A percentile compares a stretch with the other conserved stretches of the same genome.
Conservation (phyloP, 1,140 invertebrate genomes). For the Bombus confusus region DNA sequence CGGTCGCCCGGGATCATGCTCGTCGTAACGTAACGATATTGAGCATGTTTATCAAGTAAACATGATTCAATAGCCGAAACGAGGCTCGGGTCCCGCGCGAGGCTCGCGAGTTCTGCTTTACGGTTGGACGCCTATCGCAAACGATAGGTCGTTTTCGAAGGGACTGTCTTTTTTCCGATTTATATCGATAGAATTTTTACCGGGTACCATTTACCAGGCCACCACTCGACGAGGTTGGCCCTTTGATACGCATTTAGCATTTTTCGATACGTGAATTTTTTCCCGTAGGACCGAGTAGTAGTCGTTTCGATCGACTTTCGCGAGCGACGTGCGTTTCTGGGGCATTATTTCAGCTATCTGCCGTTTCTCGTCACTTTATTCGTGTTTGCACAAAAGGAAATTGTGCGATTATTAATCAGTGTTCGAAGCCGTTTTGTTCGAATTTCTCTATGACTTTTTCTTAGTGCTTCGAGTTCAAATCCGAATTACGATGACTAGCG, state of each 20-base stretch:
- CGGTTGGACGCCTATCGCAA: constrained; percentile 34
- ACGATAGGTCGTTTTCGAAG: constrained; percentile 45
- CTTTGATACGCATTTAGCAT: constrained; percentile 65
- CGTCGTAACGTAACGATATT: constrained; percentile 61
- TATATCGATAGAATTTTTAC: not conserved
- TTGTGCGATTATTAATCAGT: not conserved
- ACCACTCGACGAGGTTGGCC: not conserved
- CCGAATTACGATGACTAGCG: not conserved
- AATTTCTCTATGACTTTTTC: not conserved
- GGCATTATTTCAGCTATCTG: constrained; percentile 67
- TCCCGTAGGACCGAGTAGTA: constrained; percentile 38
- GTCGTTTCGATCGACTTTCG: constrained; percentile 34
- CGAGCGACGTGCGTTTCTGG: constrained; percentile 59
- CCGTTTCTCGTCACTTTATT: constrained; percentile 31
- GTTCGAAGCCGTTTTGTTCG: too few species aligned
- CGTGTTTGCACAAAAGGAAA: not conserved
- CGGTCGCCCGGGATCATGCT: constrained; percentile 32
- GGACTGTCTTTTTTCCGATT: constrained; percentile 22
- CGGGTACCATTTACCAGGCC: constrained; percentile 34
- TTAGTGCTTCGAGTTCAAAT: not conserved
- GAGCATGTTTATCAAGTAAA: constrained; percentile 74
- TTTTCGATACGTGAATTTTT: constrained; percentile 57
- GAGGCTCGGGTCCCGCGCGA: constrained; percentile 34
- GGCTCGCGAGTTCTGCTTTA: constrained; percentile 10
- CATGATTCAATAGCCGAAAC: constrained; percentile 70